Evolutionary conservation across 1,140 invertebrate species (phyloP), one percentile per base, ranked within the genome.

Genomic region (Macrostomum lignano): DNA sequence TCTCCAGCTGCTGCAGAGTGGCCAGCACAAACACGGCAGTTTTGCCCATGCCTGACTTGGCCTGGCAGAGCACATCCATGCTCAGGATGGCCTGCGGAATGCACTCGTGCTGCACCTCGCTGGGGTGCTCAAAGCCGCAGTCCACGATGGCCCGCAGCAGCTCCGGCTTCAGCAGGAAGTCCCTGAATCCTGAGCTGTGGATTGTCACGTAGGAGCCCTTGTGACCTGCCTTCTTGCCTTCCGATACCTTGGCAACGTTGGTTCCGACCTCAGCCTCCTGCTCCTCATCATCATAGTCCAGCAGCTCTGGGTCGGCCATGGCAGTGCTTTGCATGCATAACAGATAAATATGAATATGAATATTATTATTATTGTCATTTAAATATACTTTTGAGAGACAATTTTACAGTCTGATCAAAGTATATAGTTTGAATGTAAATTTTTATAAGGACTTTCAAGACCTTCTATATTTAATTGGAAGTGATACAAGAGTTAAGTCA

Each of bases 11-110:
- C 48, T 98, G 88, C 17, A 96, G 60, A 3, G 88, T 96, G 2
- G 88, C 86, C 41, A 96, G 61, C 1, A 98, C 88, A 63, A 96
- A 98, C 1, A 98, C 88, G 33, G 88, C 88, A 0, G 88, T 96
- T 63, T 98, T 98, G 7, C 88, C 88, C 88, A 98, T 98, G 64
- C 88, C 88, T 44, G 88, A 98, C 57, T 96, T 98, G 1, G 88
- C 88, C 63, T 98, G 88, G 46, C 86, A 96, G 1, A 98, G 59
- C 45, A 98, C 88, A 58, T 96, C 88, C 82, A 96, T 94, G 24
- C 84, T 84, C 36, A 96, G 65, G 21, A 94, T 91, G 24, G 88
- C 88, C 23, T 36, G 34, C n/a, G 34, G 34, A 29, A 36, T 36
- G 17, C 34, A 36, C 21, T 36, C 24, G 31, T 36, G 34, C 26